Conservation (phyloP, 2,797 vertebrate genomes). For the Neosilurus mollespiculum region DNA sequence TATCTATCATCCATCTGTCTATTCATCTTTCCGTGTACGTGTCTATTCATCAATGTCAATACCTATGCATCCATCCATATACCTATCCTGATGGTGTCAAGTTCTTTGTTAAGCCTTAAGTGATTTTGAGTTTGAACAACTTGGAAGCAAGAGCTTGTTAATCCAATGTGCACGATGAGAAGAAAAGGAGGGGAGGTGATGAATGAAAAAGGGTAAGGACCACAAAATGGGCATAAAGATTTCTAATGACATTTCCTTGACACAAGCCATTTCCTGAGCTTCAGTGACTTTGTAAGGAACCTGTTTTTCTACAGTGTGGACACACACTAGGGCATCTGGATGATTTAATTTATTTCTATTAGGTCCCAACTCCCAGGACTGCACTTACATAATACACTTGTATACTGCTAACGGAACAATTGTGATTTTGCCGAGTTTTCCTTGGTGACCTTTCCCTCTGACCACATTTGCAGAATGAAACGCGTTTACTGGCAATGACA, state of each 20-base stretch:
- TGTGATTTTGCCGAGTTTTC: neutral
- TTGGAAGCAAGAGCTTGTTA: neutral
- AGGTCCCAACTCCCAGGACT: constrained; percentile 4
- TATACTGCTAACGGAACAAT: neutral
- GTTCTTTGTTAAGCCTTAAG: neutral
- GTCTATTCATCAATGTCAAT: too few species aligned
- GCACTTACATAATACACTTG: constrained; percentile 1
- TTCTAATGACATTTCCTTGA: constrained; percentile 7
- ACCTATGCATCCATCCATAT: too few species aligned
- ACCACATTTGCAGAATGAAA: constrained; percentile 36
- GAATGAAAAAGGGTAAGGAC: neutral
- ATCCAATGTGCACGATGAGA: neutral
- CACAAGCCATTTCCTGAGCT: neutral
- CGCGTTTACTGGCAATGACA: constrained; percentile 43
- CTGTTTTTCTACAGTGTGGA: neutral
- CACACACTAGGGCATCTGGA: neutral
- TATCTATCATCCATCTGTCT: too few species aligned
- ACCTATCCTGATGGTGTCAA: neutral
- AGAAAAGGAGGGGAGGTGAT: neutral
- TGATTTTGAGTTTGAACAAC: too few species aligned
- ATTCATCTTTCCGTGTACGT: too few species aligned
- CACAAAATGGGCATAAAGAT: neutral
- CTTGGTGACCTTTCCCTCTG: constrained; percentile 15
- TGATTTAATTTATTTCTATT: constrained; percentile 6
- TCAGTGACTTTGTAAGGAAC: neutral